Conservation (phyloP, 2,888 invertebrate species). For the Cryptus armator region DNA sequence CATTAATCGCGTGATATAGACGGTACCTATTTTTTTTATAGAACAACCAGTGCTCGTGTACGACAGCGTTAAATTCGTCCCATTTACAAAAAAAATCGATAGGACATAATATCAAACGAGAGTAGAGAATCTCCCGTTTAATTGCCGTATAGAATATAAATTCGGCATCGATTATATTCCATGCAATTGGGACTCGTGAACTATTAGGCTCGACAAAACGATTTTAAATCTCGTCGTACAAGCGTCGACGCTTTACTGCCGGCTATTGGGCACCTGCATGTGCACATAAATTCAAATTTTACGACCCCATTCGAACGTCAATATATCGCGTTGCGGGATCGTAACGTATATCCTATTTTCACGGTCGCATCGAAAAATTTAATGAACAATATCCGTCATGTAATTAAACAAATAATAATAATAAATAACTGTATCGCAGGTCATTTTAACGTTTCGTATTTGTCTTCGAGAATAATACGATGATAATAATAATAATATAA, state of each 20-base stretch:
- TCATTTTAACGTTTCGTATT: too few species aligned
- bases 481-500: too few species aligned
- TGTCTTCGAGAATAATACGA: too few species aligned
- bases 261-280: constrained; percentile 58
- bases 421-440: neutral
- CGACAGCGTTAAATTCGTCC: neutral
- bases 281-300: constrained; percentile 62
- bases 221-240: constrained; percentile 53
- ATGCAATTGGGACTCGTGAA: constrained; percentile 29
- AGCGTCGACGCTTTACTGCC: constrained; percentile 34
- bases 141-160: constrained; percentile 28
- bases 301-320: constrained; percentile 77
- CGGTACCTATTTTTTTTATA: neutral
- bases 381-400: constrained; percentile 23
- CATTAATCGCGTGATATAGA: neutral
- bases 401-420: constrained; percentile 11
- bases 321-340: constrained; percentile 67
- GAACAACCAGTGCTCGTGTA: neutral
- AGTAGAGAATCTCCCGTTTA: neutral
- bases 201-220: constrained; percentile 52
- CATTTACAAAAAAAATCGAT: neutral
- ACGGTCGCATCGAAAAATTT: constrained; percentile 35
- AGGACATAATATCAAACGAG: neutral
- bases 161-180: constrained; percentile 38
- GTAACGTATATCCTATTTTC: constrained; percentile 25